Conservation (phyloP, 1,140 invertebrate genomes). For the Pinna nobilis region DNA sequence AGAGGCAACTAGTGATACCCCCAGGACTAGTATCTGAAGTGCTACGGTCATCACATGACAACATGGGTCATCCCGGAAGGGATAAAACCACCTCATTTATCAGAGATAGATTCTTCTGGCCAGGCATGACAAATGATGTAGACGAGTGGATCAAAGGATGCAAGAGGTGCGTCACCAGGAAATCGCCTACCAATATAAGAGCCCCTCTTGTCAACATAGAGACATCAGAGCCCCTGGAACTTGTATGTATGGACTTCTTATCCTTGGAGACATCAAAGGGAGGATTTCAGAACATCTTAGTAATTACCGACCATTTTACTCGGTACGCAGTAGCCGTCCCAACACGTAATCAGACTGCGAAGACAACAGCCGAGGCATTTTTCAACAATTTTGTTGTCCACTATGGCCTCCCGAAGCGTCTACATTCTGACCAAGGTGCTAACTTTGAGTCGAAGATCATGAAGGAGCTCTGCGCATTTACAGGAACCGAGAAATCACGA, state of each 20-base stretch:
- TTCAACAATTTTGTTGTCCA: neutral
- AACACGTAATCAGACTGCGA: constrained; percentile 14
- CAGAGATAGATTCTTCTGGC: constrained; percentile 35
- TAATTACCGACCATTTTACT: constrained; percentile 27
- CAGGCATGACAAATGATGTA: constrained; percentile 28
- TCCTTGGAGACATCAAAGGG: constrained; percentile 23
- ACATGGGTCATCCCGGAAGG: constrained; percentile 34
- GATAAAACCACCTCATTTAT: constrained; percentile 13
- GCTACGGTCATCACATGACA: constrained; percentile 12
- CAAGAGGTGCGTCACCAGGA: constrained; percentile 8
- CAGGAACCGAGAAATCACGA: neutral
- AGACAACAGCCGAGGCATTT: neutral
- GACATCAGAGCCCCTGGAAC: constrained; percentile 15
- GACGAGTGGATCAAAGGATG: constrained; percentile 27
- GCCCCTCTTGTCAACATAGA: constrained; percentile 20
- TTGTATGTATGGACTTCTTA: constrained; percentile 38
- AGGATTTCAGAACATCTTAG: constrained; percentile 15
- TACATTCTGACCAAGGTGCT: constrained; percentile 8
- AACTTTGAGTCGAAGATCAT: constrained; percentile 5
- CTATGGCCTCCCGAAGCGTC: neutral
- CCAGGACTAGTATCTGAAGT: neutral
- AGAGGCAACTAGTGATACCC: constrained; percentile 25
- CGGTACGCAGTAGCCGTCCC: constrained; percentile 6
- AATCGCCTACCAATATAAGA: neutral
- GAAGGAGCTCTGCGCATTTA: neutral